Conservation (phyloP, 2,888 invertebrate genomes). For the Ichneumon xanthorius region DNA sequence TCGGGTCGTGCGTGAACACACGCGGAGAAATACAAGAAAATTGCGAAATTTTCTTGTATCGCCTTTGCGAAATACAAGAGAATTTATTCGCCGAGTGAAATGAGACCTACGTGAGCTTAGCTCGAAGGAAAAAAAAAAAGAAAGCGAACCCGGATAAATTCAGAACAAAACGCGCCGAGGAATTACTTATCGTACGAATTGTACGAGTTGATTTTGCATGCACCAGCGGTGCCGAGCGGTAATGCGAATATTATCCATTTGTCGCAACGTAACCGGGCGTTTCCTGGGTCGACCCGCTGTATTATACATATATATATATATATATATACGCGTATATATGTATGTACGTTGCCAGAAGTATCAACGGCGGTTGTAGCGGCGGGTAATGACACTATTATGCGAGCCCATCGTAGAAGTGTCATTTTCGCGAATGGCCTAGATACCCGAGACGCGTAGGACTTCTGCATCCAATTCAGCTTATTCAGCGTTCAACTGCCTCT, state of each 20-base stretch:
- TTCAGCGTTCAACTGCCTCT: slow-evolving; percentile 40
- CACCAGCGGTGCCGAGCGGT: slow-evolving; percentile 46
- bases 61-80: neutral
- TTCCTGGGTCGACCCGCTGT: slow-evolving; percentile 63
- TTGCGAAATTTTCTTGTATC: no score
- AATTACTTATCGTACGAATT: slow-evolving; percentile 13
- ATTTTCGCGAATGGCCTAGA: slow-evolving; percentile 61
- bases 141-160: no score
- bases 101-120: neutral
- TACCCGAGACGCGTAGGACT: slow-evolving; percentile 21
- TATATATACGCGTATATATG: neutral
- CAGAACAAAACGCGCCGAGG: neutral
- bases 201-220: slow-evolving; percentile 40
- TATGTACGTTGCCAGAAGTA: slow-evolving; percentile 6
- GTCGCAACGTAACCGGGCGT: slow-evolving; percentile 68
- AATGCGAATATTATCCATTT: slow-evolving; percentile 71
- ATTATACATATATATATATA: neutral
- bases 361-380: slow-evolving; percentile 2
- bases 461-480: slow-evolving; percentile 44
- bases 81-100: neutral
- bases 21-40: neutral
- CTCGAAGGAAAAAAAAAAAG: neutral
- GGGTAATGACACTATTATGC: slow-evolving; percentile 56
- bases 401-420: slow-evolving; percentile 49
- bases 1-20: neutral